Conservation (phyloP, 2,113 vertebrate genomes). For the Cyrtonyx montezumae region DNA sequence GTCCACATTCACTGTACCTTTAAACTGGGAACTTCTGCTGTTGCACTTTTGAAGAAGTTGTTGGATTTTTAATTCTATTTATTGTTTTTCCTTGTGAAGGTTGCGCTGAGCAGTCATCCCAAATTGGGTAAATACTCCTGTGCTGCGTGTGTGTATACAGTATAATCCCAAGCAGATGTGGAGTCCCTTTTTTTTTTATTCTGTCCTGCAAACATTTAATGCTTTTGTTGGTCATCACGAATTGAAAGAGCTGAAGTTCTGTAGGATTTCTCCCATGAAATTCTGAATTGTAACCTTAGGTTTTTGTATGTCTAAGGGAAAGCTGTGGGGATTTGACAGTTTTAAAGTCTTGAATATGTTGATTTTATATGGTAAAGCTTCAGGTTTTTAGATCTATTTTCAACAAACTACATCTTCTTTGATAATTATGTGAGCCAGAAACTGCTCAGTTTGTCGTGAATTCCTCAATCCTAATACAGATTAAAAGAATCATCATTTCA, state of each 20-base stretch:
- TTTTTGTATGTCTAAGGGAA: slow-evolving; percentile 76
- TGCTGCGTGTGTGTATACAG: slow-evolving; percentile 42
- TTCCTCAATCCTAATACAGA: slow-evolving; percentile 51
- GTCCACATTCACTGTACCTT: slow-evolving; percentile 25
- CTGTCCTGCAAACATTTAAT: slow-evolving; percentile 55
- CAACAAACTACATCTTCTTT: slow-evolving; percentile 75
- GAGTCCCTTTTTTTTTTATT: slow-evolving; percentile 36
- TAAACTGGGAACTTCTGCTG: slow-evolving; percentile 54
- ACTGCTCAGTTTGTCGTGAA: slow-evolving; percentile 50
- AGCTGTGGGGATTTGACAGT: slow-evolving; percentile 67
- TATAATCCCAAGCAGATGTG: slow-evolving; percentile 39
- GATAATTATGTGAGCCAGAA: slow-evolving; percentile 74
- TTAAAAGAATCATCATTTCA: slow-evolving; percentile 58
- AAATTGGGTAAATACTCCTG: slow-evolving; percentile 43
- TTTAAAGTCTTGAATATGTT: slow-evolving; percentile 73
- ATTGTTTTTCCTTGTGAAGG: slow-evolving; percentile 70
- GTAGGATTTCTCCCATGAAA: slow-evolving; percentile 62
- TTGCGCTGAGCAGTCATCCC: slow-evolving; percentile 59
- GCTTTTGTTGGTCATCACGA: slow-evolving; percentile 35
- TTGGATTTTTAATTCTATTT: slow-evolving; percentile 74
- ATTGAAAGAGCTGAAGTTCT: slow-evolving; percentile 53
- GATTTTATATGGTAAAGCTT: slow-evolving; percentile 76
- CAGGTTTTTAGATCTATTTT: slow-evolving; percentile 78
- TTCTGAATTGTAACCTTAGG: slow-evolving; percentile 67
- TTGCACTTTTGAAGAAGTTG: slow-evolving; percentile 65